A percentile compares a stretch with the other conserved stretches of the same genome.
phyloP scores from a whole-genome alignment of 1,140 invertebrate genomes.

The Littorina saxatilis region DNA sequence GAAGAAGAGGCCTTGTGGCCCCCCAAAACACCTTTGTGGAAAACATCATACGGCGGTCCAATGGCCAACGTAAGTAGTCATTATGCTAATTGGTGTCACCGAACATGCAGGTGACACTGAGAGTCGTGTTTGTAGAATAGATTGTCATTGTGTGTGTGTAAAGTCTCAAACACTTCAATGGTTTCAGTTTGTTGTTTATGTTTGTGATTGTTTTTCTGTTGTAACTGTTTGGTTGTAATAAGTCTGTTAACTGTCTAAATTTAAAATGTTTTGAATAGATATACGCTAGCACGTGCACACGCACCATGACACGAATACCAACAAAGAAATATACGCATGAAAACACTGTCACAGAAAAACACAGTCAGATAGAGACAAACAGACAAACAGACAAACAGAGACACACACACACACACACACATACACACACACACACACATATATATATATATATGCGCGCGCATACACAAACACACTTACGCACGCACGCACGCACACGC shows the following conservation, averaged over 20 bases:
- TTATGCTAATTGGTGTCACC: too few species aligned
- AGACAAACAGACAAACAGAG: too few species aligned
- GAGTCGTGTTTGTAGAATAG: too few species aligned
- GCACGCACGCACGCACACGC: too few species aligned
- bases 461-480: too few species aligned
- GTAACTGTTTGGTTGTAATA: background rate
- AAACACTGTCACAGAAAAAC: background rate
- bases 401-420: background rate
- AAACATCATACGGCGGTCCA: conserved; percentile 98
- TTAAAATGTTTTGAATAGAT: background rate
- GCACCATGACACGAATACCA: too few species aligned
- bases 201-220: background rate
- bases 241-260: background rate
- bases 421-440: background rate
- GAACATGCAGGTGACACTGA: too few species aligned
- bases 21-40: conserved; percentile 99
- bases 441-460: background rate
- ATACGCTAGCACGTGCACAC: background rate
- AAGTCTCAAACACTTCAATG: background rate
- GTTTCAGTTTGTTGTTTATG: too few species aligned
- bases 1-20: conserved; percentile 90
- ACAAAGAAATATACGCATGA: background rate
- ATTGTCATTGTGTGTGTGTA: background rate
- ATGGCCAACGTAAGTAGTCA: conserved; percentile 94
- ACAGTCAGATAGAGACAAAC: too few species aligned